Conservation (phyloP, 2,113 vertebrate species). For the Castor canadensis region DNA sequence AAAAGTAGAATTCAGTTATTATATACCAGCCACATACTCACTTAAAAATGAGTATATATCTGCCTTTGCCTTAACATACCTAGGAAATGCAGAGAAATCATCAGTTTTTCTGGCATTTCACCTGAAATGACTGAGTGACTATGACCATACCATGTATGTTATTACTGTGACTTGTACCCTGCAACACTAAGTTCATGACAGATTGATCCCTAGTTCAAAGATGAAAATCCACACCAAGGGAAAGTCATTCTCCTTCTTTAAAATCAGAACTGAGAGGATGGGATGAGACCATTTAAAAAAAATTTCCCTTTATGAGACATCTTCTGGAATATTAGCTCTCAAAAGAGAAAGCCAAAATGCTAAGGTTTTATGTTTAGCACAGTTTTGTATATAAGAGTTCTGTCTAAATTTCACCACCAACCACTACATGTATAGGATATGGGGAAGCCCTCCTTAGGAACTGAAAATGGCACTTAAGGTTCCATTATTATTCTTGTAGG, state of each 20-base stretch:
- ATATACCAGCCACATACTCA: background rate
- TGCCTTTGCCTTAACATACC: background rate
- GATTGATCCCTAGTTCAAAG: background rate
- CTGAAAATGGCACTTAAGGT: background rate
- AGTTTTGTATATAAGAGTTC: conserved; percentile 15
- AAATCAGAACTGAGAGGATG: background rate
- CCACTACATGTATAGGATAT: background rate
- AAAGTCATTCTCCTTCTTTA: background rate
- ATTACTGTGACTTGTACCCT: background rate
- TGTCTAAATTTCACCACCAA: conserved; percentile 33
- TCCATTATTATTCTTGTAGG: conserved; percentile 38
- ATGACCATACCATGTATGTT: background rate
- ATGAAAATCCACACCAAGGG: background rate
- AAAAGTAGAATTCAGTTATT: background rate
- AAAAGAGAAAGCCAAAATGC: background rate
- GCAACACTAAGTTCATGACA: background rate
- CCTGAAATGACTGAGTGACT: background rate
- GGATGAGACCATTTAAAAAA: background rate
- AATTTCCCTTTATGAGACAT: background rate
- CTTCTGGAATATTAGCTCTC: background rate
- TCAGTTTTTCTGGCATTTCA: background rate
- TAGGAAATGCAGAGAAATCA: background rate
- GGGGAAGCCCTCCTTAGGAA: background rate
- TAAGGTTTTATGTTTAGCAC: background rate
- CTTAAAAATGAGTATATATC: background rate